Conservation (phyloP, 2,888 invertebrate species). For the Drosophila formosana region DNA sequence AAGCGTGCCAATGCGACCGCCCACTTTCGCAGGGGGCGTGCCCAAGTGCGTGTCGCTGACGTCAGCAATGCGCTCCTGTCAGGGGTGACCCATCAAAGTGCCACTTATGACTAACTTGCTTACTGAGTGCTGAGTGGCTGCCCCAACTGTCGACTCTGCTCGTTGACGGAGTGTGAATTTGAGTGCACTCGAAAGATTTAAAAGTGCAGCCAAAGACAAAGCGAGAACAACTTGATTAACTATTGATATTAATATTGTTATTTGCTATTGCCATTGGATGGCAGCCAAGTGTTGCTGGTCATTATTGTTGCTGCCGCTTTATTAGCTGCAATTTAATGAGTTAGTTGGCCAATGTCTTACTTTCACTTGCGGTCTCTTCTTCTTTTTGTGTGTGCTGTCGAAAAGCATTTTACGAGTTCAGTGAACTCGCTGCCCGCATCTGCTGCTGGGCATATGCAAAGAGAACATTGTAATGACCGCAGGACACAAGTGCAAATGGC, state of each 20-base stretch:
- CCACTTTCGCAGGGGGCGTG: constrained; percentile 38
- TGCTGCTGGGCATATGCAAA: constrained; percentile 66
- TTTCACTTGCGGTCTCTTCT: constrained; percentile 54
- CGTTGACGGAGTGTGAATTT: constrained; percentile 50
- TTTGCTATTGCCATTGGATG: constrained; percentile 35
- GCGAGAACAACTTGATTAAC: constrained; percentile 32
- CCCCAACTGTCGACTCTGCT: constrained; percentile 20
- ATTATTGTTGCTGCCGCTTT: constrained; percentile 25
- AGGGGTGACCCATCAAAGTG: constrained; percentile 28
- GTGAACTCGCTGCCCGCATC: constrained; percentile 45
- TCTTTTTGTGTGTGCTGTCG: constrained; percentile 34
- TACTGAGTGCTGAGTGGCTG: background rate
- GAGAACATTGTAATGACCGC: constrained; percentile 71
- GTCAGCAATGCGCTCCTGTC: constrained; percentile 51
- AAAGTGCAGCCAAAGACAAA: constrained; percentile 46
- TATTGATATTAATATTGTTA: constrained; percentile 1
- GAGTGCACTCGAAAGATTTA: constrained; percentile 58
- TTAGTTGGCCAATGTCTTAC: constrained; percentile 61
- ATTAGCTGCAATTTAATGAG: constrained; percentile 72
- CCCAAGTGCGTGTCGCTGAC: constrained; percentile 56
- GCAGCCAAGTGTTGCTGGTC: constrained; percentile 38
- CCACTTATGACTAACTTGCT: constrained; percentile 46
- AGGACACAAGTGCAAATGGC: constrained; percentile 73
- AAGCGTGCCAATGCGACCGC: background rate
- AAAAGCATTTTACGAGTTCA: constrained; percentile 70